A percentile compares a stretch with the other conserved stretches of the same genome.
These are phyloP conservation scores for Dasypus novemcinctus DNA, from an alignment of 2,113 vertebrate genomes.

Conservation along the genomic window DNA sequence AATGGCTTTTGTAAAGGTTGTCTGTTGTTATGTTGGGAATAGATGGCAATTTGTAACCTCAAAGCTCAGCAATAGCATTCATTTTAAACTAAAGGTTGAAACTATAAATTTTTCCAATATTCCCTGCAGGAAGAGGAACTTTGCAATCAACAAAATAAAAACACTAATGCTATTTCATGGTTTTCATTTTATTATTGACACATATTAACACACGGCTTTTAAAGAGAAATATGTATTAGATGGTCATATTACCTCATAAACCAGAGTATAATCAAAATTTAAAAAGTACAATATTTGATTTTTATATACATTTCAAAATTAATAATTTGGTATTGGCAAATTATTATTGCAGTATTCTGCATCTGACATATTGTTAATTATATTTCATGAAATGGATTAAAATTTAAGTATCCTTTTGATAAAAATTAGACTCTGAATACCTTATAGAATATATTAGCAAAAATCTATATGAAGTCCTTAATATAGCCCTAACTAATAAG, in stretches of 20 bases:
- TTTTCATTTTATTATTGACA: conserved; percentile 76
- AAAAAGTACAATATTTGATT: conserved; percentile 59
- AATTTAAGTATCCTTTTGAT: not conserved
- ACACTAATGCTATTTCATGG: conserved; percentile 74
- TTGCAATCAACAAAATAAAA: conserved; percentile 80
- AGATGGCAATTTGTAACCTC: conserved; percentile 73
- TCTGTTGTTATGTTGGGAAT: conserved; percentile 54
- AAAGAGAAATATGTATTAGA: conserved; percentile 50
- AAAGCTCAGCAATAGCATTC: conserved; percentile 74
- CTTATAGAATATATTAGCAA: not conserved
- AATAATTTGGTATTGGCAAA: conserved; percentile 56
- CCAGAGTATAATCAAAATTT: conserved; percentile 37
- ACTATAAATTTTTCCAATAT: conserved; percentile 76
- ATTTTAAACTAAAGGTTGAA: conserved; percentile 79
- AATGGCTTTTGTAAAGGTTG: conserved; percentile 66
- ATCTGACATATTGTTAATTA: conserved; percentile 55
- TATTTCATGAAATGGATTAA: not conserved
- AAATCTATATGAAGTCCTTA: not conserved
- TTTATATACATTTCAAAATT: conserved; percentile 50
- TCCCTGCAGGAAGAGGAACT: conserved; percentile 73
- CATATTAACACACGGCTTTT: not conserved
- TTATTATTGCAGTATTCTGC: conserved; percentile 20
- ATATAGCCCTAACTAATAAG: rapidly evolving
- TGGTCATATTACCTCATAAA: conserved; percentile 65
- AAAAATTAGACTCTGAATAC: not conserved